Percentiles rank a stretch among this genome's conserved stretches.
phyloP scores from a whole-genome alignment of 2,113 vertebrate species.

The Meles meles region DNA sequence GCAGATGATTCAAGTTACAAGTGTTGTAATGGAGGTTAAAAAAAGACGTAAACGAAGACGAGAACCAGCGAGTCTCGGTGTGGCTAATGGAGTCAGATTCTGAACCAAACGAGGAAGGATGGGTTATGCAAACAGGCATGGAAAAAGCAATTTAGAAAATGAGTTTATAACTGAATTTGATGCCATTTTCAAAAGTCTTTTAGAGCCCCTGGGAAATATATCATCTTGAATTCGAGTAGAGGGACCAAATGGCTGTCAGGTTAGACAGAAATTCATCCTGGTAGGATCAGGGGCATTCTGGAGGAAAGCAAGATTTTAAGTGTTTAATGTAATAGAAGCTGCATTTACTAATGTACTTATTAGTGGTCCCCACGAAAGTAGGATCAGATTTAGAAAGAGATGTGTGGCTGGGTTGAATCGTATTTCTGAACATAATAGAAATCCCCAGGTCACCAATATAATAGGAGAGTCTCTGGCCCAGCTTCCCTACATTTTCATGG shows the following conservation, averaged over 20 bases:
- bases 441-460: neutral
- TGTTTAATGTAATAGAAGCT: slow-evolving; percentile 46
- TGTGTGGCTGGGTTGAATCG: neutral
- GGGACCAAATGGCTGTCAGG: neutral
- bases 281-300: slow-evolving; percentile 50
- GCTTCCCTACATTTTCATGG: neutral
- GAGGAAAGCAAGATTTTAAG: slow-evolving; percentile 14
- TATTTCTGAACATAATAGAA: neutral
- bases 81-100: slow-evolving; percentile 34
- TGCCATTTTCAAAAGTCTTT: slow-evolving; percentile 56
- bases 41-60: neutral
- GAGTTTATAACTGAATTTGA: slow-evolving; percentile 69
- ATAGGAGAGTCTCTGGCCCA: neutral
- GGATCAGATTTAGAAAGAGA: slow-evolving; percentile 25
- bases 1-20: slow-evolving; percentile 9
- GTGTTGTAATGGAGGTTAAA: neutral
- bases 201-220: slow-evolving; percentile 46
- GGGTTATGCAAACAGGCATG: slow-evolving; percentile 14
- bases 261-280: neutral
- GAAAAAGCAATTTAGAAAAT: slow-evolving; percentile 58
- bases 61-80: neutral
- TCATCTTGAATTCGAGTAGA: slow-evolving; percentile 42
- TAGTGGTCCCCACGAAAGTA: slow-evolving; percentile 7
- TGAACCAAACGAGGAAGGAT: neutral
- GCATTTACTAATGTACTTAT: slow-evolving; percentile 25